Conservation (phyloP, 2,888 invertebrate genomes). For the Heterodera filipjevi region DNA sequence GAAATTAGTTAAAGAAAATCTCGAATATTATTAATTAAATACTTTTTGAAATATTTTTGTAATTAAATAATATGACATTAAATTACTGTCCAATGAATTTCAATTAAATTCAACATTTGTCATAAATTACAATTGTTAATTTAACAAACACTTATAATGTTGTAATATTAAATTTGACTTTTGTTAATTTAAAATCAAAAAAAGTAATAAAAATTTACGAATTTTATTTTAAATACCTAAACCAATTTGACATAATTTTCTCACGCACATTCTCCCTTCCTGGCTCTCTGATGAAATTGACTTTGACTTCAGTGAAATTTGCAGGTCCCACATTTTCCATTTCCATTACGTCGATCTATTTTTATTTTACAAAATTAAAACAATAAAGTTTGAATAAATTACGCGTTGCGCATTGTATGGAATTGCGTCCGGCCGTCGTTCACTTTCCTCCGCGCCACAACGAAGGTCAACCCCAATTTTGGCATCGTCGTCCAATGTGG, state of each 20-base stretch:
- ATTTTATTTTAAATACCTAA: too few species aligned
- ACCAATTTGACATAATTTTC: background rate
- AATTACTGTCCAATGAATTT: too few species aligned
- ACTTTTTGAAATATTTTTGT: too few species aligned
- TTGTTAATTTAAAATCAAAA: too few species aligned
- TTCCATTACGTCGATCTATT: slow-evolving; percentile 16
- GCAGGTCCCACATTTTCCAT: slow-evolving; percentile 13
- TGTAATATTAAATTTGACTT: too few species aligned
- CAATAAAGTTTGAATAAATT: background rate
- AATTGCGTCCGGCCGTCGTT: slow-evolving; percentile 10
- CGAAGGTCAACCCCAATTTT: slow-evolving; percentile 15
- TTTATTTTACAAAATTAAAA: background rate
- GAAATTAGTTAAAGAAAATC: too few species aligned
- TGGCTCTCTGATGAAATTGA: slow-evolving; percentile 8
- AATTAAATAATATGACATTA: too few species aligned
- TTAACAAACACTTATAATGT: too few species aligned
- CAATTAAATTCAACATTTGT: too few species aligned
- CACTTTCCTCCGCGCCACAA: slow-evolving; percentile 14
- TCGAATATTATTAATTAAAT: too few species aligned
- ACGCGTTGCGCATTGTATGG: slow-evolving; percentile 17
- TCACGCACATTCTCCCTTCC: background rate
- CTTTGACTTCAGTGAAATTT: slow-evolving; percentile 17
- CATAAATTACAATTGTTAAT: too few species aligned
- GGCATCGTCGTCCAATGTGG: slow-evolving; percentile 14
- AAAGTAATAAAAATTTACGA: too few species aligned